Evolutionary conservation across 1,140 invertebrate genomes (phyloP), one percentile per base, ranked within the genome.

Genomic region (Antheraea pernyi): DNA sequence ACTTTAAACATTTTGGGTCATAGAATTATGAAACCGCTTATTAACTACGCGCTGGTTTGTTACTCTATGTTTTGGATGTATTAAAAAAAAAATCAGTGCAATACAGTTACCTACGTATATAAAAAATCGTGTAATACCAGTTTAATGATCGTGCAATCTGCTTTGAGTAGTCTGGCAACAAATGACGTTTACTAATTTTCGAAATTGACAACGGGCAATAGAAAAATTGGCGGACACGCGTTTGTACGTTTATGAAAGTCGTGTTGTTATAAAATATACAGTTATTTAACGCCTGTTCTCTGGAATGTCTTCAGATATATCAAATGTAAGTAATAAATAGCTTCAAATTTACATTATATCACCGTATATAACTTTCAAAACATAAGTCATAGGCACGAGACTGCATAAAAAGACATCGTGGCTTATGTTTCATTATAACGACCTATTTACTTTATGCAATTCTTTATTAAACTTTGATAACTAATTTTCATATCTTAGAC

Each of bases 211-310:
- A 53, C 46, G 46, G 46, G 46, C 46, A 16, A 53, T 53, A 53
- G 46, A 53, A 53, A 53, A 53, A 53, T 53, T 53, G 46, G 46
- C 46, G 46, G 46, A 53, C 46, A 53, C 46, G 46, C 46, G 46
- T 53, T 6, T n/a, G 1, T 53, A 53, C 46, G 46, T 53, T 53
- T 53, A n/a, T 6, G 0, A 0, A 53, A 53, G 46, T 1, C 0
- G 46, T 53, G 16, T 53, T 53, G 9, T 53, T 53, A 53, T n/a
- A 53, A 42, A 42, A 42, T 42, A 8, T 42, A 53, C 46, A 53
- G 16, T n/a, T 16, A 0, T 53, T 42, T 42, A 42, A 13, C 46
- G 46, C 46, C 4, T 16, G 13, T 53, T 53, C 5, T n/a, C 13
- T 53, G 0, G 46, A 53, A 53, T 53, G 46, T 13, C 46, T 53